These are phyloP conservation scores for Drosophila nikananu DNA, from an alignment of 1,140 invertebrate species.

Conservation along the genomic window DNA sequence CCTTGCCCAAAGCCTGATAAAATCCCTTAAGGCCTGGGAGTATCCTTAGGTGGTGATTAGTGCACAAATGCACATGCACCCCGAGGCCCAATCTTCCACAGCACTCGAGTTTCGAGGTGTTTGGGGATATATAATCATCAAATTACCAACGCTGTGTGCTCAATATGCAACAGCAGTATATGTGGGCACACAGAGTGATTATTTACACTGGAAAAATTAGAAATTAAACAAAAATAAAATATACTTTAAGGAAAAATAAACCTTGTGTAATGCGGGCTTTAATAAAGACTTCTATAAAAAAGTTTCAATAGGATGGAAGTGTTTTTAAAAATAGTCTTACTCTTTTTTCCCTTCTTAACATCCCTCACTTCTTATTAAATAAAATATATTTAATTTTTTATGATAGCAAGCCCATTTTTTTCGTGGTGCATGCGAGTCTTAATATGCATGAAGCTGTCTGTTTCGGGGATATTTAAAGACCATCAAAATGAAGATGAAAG, in stretches of 20 bases:
- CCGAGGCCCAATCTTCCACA: background rate
- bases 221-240: too few species aligned
- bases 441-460: slow-evolving; percentile 58
- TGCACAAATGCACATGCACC: slow-evolving; percentile 6
- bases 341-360: background rate
- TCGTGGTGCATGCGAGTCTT: slow-evolving; percentile 25
- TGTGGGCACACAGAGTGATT: background rate
- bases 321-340: background rate
- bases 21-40: background rate
- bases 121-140: slow-evolving; percentile 27
- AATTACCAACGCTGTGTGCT: slow-evolving; percentile 21
- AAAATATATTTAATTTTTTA: background rate
- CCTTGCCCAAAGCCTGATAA: background rate
- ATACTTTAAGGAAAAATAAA: background rate
- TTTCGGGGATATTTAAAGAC: slow-evolving; percentile 54
- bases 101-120: background rate
- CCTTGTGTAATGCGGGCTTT: too few species aligned
- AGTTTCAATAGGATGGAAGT: background rate
- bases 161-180: slow-evolving; percentile 17
- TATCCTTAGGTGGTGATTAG: slow-evolving; percentile 10
- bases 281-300: too few species aligned
- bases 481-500: slow-evolving; percentile 51
- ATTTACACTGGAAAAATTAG: slow-evolving; percentile 7
- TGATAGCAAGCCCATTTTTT: slow-evolving; percentile 1
- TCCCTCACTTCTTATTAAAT: background rate